These are phyloP conservation scores for Candoia aspera DNA, from an alignment of 2,113 vertebrate genomes.

Conservation along the genomic window DNA sequence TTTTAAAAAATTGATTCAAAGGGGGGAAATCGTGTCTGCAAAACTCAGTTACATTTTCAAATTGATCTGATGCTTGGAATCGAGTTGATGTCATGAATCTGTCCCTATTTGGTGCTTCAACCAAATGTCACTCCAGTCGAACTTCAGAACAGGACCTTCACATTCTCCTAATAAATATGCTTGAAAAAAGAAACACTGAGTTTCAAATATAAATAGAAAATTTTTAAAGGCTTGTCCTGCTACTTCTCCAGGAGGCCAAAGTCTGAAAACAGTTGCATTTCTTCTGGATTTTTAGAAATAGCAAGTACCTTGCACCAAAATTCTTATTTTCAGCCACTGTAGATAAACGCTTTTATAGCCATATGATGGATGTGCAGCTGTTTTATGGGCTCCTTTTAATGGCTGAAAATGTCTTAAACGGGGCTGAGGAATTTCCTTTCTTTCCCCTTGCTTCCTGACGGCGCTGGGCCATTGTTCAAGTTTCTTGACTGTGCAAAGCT, in stretches of 20 bases:
- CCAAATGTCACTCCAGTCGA: no score
- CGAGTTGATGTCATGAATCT: no score
- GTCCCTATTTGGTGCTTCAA: no score
- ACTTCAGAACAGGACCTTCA: no score
- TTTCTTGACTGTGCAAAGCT: neutral
- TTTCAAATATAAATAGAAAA: no score
- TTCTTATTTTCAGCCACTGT: constrained; percentile 14
- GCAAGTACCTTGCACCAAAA: accelerated
- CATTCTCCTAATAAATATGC: no score
- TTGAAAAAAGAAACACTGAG: no score
- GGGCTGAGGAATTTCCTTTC: neutral
- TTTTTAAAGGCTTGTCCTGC: neutral
- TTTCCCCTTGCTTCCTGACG: accelerated
- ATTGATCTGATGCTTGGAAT: no score
- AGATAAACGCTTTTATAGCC: neutral
- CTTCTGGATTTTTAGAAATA: neutral
- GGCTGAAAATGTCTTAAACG: neutral
- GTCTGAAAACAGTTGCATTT: neutral
- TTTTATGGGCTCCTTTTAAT: neutral
- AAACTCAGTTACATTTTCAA: no score
- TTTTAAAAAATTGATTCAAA: no score
- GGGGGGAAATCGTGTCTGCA: no score
- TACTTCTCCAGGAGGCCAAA: neutral
- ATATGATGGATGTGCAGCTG: neutral
- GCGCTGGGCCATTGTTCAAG: neutral